phyloP scores from a whole-genome alignment of 2,888 invertebrate species.

The Zonitis immaculata region DNA sequence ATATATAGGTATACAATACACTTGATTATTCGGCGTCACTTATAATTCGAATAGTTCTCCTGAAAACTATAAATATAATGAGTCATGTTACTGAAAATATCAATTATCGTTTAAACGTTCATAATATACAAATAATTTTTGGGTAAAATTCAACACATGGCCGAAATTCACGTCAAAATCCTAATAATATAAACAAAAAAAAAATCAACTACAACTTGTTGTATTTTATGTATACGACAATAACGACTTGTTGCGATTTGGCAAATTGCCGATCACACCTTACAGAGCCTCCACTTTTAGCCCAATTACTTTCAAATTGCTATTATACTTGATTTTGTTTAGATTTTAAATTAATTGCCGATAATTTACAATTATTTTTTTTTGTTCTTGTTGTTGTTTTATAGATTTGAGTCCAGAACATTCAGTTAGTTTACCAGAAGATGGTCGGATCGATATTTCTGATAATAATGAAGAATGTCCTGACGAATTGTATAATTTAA shows the following conservation, averaged over 20 bases:
- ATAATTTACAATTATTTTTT: too few relatives aligned
- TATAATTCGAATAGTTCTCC: too few relatives aligned
- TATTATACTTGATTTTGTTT: too few relatives aligned
- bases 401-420: slow-evolving; percentile 47
- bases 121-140: slow-evolving; percentile 9
- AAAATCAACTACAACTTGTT: slow-evolving; percentile 34
- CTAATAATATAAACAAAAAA: slow-evolving; percentile 26
- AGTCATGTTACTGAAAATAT: slow-evolving; percentile 18
- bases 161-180: slow-evolving; percentile 24
- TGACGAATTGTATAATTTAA: slow-evolving; percentile 69
- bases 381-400: slow-evolving; percentile 23
- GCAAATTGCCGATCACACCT: slow-evolving; percentile 46
- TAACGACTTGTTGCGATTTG: slow-evolving; percentile 45
- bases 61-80: too few relatives aligned
- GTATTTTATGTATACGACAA: too few relatives aligned
- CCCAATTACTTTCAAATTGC: slow-evolving; percentile 22
- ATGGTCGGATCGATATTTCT: slow-evolving; percentile 31
- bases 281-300: slow-evolving; percentile 38
- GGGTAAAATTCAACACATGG: slow-evolving; percentile 25
- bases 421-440: slow-evolving; percentile 46
- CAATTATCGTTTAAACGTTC: slow-evolving; percentile 12
- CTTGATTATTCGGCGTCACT: too few relatives aligned
- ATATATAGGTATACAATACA: too few relatives aligned
- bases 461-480: slow-evolving; percentile 48
- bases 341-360: too few relatives aligned